Evolutionary conservation across 2,888 invertebrate genomes (phyloP), one percentile per base, ranked within the genome.

Genomic region (Yponomeuta plumbellus): DNA sequence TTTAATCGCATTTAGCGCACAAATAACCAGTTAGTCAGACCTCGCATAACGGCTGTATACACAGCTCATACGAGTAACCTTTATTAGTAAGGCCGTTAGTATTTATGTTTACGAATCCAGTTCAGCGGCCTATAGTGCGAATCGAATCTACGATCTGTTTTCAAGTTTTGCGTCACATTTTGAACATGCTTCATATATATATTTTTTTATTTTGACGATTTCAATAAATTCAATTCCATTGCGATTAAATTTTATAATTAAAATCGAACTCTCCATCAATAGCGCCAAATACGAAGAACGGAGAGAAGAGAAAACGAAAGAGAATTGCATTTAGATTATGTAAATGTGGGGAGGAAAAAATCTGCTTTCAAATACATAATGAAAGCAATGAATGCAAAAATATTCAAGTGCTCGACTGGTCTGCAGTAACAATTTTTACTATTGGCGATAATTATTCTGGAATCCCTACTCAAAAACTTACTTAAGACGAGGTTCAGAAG

Each of bases 331-430:
- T 23, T n/a, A 23, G 26, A 61, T 61, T 61, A 61, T 61, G 61
- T 61, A 61, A 23, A 61, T 26, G 61, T 23, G 34, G 61, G 2
- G 61, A 44, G 13, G 21, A 59, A 57, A 65, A 61, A 61, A 66
- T 66, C 63, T 64, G 40, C 63, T 40, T 64, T 64, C 63, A 64
- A 64, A 44, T 64, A 64, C 63, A 64, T 44, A 64, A 64, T 64
- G 44, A 44, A 44, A 64, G 63, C 34, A 66, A 66, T 66, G 56
- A 56, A 66, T 66, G 66, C 66, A 56, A 62, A 66, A 61, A 22
- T 66, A 66, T 66, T 66, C 66, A 66, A 66, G 66, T 59, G 66
- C 61, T 61, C 66, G 44, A 22, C 34, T 44, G 11, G 34, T 10
- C 61, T 34, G 59, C 59, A 65, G 34, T 65, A n/a, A 40, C 40